phyloP scores from a whole-genome alignment of 2,888 invertebrate genomes.

The Dermolepida albohirtum region DNA sequence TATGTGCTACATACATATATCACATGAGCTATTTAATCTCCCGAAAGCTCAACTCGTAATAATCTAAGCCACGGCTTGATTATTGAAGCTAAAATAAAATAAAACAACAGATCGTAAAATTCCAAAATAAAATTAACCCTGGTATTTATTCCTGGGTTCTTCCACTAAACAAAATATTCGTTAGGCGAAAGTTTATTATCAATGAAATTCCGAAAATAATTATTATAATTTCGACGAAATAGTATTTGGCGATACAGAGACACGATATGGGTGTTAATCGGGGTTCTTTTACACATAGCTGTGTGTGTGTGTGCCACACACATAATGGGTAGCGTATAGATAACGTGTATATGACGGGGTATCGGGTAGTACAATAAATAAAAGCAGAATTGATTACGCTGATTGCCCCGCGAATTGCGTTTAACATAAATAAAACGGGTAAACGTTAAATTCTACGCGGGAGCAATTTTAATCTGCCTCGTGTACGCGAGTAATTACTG shows the following conservation, averaged over 20 bases:
- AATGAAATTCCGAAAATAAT: slow-evolving; percentile 7
- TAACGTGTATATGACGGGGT: not conserved
- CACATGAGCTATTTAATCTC: too few relatives aligned
- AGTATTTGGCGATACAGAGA: slow-evolving; percentile 6
- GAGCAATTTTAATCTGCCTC: slow-evolving; percentile 62
- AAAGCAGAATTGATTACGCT: slow-evolving; percentile 66
- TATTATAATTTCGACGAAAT: slow-evolving; percentile 31
- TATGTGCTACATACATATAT: too few relatives aligned
- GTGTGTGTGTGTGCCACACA: not conserved
- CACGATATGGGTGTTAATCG: not conserved
- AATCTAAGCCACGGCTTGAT: too few relatives aligned
- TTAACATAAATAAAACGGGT: slow-evolving; percentile 63
- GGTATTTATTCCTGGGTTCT: slow-evolving; percentile 10
- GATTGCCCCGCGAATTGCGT: slow-evolving; percentile 63
- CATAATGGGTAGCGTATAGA: too few relatives aligned
- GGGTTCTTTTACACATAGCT: not conserved
- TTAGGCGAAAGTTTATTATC: slow-evolving; percentile 14
- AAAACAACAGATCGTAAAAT: too few relatives aligned
- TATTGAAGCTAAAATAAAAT: too few relatives aligned
- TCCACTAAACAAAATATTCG: slow-evolving; percentile 1
- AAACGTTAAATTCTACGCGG: slow-evolving; percentile 60
- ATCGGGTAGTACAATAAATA: slow-evolving; percentile 47
- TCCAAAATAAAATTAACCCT: slow-evolving; percentile 19
- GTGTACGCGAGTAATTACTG: slow-evolving; percentile 51
- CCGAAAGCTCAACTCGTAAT: too few relatives aligned